A percentile compares a stretch with the other conserved stretches of the same genome.
Conservation (phyloP, 2,888 invertebrate species). For the Orthosia gothica region DNA sequence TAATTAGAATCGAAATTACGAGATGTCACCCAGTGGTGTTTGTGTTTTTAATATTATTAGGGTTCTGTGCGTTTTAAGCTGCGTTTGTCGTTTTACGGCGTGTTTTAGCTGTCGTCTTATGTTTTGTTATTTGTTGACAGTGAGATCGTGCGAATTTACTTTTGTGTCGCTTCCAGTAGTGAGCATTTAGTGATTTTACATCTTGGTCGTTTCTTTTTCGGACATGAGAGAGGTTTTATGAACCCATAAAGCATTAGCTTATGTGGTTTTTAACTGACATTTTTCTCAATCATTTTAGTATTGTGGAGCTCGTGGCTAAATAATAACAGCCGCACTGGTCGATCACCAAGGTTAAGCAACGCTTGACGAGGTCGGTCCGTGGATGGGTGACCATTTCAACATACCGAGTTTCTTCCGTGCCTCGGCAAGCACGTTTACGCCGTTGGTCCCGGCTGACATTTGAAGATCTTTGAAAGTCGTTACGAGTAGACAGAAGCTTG, state of each 20-base stretch:
- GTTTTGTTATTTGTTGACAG: conserved; percentile 60
- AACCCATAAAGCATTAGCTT: conserved; percentile 15
- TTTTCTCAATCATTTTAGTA: background rate
- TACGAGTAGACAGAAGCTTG: no score
- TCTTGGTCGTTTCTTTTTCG: conserved; percentile 7
- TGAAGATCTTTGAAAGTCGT: no score
- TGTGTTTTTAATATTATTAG: conserved; percentile 76
- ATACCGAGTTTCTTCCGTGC: no score
- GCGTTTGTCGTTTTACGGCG: conserved; percentile 66
- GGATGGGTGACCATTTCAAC: no score
- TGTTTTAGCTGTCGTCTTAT: conserved; percentile 55
- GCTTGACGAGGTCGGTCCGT: no score
- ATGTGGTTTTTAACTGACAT: conserved; percentile 3
- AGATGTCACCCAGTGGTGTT: conserved; percentile 85
- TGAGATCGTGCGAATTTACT: conserved; percentile 40
- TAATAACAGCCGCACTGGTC: no score
- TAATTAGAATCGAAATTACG: conserved; percentile 90
- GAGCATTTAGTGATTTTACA: conserved; percentile 23
- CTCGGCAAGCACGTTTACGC: no score
- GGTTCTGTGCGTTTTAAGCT: conserved; percentile 71
- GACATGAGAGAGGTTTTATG: conserved; percentile 10
- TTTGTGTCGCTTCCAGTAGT: conserved; percentile 7
- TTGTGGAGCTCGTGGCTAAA: no score
- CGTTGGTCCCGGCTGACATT: no score
- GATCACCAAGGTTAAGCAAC: no score